Conservation (phyloP, 30 jellyfish, hydroid and myxozoan species). For the Hydractinia echinata region DNA sequence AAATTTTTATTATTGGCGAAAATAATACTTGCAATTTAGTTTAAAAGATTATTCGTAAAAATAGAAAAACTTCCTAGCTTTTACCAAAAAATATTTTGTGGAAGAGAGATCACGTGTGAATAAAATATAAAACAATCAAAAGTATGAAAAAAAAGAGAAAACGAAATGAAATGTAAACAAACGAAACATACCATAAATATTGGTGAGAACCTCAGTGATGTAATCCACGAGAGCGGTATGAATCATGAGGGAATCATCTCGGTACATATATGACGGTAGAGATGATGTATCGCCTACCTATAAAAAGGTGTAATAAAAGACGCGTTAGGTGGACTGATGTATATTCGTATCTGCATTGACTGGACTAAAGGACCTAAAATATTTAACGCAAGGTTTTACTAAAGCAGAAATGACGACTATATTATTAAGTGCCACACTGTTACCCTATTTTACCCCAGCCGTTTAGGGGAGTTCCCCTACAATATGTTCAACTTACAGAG, state of each 20-base stretch:
- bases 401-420: too few relatives aligned
- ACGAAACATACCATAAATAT: conserved; percentile 34
- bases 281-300: conserved; percentile 71
- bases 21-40: not conserved
- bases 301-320: not conserved
- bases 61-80: not conserved
- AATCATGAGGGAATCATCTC: conserved; percentile 75
- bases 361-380: too few relatives aligned
- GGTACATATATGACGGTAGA: conserved; percentile 67
- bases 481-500: too few relatives aligned
- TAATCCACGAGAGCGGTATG: conserved; percentile 65
- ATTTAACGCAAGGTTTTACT: too few relatives aligned
- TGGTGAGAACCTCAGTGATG: conserved; percentile 63
- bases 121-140: not conserved
- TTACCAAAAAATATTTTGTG: not conserved
- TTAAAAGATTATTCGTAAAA: not conserved
- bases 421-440: too few relatives aligned
- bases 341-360: too few relatives aligned
- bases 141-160: not conserved
- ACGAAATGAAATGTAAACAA: not conserved
- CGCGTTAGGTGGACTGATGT: too few relatives aligned
- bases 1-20: not conserved
- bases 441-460: too few relatives aligned
- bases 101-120: not conserved
- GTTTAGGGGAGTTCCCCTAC: too few relatives aligned